Evolutionary conservation across 2,888 invertebrate species (phyloP).

Genomic region (Steinernema carpocapsae): DNA sequence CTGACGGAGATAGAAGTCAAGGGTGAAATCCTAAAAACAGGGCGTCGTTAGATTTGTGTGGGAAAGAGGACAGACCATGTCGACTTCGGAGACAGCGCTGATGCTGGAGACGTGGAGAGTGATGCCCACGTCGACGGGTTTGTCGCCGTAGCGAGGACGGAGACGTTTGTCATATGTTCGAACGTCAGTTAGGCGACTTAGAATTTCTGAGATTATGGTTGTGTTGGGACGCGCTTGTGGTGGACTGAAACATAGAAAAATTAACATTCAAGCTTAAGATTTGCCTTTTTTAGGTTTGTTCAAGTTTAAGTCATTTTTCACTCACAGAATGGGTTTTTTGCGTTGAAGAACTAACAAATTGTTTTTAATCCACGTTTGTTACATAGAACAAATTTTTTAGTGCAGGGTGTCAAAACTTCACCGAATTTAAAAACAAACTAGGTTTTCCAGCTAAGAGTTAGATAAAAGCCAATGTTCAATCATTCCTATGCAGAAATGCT

Average conservation of each 20-base stretch:
- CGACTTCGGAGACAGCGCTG: constrained; percentile 96
- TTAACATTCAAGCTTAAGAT: too few species aligned
- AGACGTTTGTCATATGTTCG: constrained; percentile 98
- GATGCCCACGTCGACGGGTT: constrained; percentile 94
- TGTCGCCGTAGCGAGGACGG: constrained; percentile 87
- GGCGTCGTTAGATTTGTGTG: neutral
- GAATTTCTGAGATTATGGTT: constrained; percentile 27
- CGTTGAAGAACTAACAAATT: neutral
- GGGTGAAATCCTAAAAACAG: constrained; percentile 64
- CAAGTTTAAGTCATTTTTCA: neutral
- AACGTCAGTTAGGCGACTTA: constrained; percentile 64
- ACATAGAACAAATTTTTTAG: too few species aligned
- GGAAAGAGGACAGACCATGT: constrained; percentile 85
- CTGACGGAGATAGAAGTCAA: constrained; percentile 93
- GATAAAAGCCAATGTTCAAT: too few species aligned
- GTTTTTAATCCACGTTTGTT: too few species aligned
- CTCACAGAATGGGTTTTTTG: neutral
- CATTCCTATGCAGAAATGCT: too few species aligned
- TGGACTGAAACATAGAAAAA: neutral
- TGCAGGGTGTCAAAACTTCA: too few species aligned
- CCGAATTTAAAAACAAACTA: too few species aligned
- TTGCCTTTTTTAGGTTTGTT: too few species aligned
- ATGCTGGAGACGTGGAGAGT: constrained; percentile 98
- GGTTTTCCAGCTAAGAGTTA: too few species aligned
- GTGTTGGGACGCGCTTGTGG: constrained; percentile 4